Percentiles rank a stretch among this genome's conserved stretches.
Conservation (phyloP, 2,797 vertebrate species). For the Delichon dasypus region DNA sequence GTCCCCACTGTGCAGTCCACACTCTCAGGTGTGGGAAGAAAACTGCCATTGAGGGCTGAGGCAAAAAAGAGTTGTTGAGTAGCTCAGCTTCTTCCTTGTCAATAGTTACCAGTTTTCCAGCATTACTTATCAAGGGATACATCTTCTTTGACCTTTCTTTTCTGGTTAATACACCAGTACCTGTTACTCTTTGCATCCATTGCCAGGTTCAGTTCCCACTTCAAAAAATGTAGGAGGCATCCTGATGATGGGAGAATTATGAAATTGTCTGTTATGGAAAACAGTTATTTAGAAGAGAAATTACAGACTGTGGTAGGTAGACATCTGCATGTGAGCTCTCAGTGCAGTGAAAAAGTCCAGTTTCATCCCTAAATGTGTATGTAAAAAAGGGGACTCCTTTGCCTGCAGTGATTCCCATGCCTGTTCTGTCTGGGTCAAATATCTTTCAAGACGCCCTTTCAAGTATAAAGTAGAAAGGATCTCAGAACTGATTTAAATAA, state of each 20-base stretch:
- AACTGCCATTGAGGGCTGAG: background rate
- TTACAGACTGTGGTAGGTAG: background rate
- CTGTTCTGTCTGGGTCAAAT: background rate
- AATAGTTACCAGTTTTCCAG: background rate
- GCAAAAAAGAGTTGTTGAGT: background rate
- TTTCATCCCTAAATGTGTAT: background rate
- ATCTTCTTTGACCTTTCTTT: background rate
- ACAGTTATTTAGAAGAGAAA: background rate
- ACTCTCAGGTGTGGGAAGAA: background rate
- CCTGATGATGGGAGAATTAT: background rate
- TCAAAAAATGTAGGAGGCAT: background rate
- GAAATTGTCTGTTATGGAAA: background rate
- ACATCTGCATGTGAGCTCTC: background rate
- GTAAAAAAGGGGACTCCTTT: background rate
- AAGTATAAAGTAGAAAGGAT: conserved; percentile 5
- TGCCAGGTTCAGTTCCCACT: background rate
- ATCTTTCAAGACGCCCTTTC: background rate
- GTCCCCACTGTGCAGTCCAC: background rate
- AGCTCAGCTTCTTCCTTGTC: background rate
- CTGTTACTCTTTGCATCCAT: background rate
- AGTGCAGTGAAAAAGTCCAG: background rate
- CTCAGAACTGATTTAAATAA: conserved; percentile 20
- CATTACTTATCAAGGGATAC: rapidly evolving
- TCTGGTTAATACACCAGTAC: background rate
- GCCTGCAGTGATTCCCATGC: background rate